Evolutionary conservation across 2,888 invertebrate genomes (phyloP).

Genomic region (Mimachlamys varia): DNA sequence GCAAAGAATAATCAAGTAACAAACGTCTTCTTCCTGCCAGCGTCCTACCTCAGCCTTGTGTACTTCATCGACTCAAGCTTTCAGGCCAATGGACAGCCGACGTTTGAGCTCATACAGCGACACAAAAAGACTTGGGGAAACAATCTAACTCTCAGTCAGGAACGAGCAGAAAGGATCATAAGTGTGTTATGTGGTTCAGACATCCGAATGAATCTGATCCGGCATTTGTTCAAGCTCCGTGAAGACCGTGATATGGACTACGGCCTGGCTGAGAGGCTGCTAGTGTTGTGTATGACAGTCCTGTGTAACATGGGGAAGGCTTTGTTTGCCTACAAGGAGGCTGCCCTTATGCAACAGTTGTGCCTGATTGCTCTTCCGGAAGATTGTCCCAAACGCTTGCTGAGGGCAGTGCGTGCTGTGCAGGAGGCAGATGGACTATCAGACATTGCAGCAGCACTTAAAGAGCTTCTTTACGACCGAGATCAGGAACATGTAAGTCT

Average conservation of each 20-base stretch:
- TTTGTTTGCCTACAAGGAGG: constrained; percentile 53
- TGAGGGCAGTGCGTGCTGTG: constrained; percentile 46
- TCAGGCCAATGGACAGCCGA: constrained; percentile 41
- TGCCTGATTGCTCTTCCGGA: constrained; percentile 49
- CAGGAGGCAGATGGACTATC: constrained; percentile 52
- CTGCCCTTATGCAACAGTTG: constrained; percentile 53
- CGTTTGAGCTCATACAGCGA: constrained; percentile 51
- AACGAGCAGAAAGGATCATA: constrained; percentile 54
- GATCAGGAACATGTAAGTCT: constrained; percentile 52
- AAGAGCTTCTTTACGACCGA: constrained; percentile 51
- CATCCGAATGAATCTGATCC: constrained; percentile 51
- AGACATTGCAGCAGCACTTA: constrained; percentile 53
- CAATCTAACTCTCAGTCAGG: constrained; percentile 42
- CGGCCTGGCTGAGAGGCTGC: constrained; percentile 61
- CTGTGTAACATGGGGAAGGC: constrained; percentile 63
- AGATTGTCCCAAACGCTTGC: constrained; percentile 55
- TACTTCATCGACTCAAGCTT: constrained; percentile 60
- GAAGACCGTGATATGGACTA: constrained; percentile 35
- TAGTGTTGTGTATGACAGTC: constrained; percentile 61
- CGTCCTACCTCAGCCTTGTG: constrained; percentile 56
- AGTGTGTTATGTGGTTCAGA: constrained; percentile 52
- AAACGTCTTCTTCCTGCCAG: constrained; percentile 58
- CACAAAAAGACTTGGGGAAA: constrained; percentile 42
- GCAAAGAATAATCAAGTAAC: constrained; percentile 52
- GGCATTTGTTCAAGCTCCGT: constrained; percentile 44